Percentiles rank a stretch among this genome's conserved stretches.
phyloP scores from a whole-genome alignment of 2,797 vertebrate species.

The Xenops minutus region DNA sequence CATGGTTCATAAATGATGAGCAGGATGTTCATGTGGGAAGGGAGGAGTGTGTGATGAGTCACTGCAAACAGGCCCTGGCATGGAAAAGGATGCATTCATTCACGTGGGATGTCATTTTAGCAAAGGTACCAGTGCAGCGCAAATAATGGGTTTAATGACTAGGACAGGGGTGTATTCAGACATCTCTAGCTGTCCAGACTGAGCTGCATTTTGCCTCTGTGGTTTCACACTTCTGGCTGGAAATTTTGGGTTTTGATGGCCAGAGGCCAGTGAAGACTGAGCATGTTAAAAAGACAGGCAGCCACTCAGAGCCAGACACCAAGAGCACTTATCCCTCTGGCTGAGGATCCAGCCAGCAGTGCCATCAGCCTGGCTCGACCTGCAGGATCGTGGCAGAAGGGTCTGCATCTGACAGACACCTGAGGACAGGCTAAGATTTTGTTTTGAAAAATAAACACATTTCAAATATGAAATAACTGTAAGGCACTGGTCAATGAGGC shows the following conservation, averaged over 20 bases:
- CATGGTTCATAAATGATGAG: slow-evolving; percentile 33
- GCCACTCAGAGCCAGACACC: not conserved
- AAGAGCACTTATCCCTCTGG: not conserved
- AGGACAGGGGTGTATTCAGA: not conserved
- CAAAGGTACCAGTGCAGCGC: not conserved
- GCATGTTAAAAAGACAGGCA: not conserved
- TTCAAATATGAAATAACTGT: not conserved
- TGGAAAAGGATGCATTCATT: not conserved
- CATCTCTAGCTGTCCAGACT: not conserved
- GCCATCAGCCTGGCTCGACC: not conserved
- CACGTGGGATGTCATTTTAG: not conserved
- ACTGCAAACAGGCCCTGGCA: not conserved
- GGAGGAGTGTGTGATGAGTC: not conserved
- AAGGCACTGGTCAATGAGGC: not conserved
- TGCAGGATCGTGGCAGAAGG: not conserved
- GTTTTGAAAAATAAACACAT: not conserved
- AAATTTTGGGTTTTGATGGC: not conserved
- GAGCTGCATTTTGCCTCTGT: not conserved
- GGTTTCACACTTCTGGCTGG: not conserved
- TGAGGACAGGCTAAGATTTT: not conserved
- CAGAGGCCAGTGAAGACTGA: not conserved
- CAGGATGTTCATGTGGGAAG: not conserved
- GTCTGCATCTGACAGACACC: not conserved
- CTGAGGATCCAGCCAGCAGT: not conserved
- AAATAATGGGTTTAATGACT: not conserved